phyloP scores from a whole-genome alignment of 2,113 vertebrate species.

The Taurulus bubalis region DNA sequence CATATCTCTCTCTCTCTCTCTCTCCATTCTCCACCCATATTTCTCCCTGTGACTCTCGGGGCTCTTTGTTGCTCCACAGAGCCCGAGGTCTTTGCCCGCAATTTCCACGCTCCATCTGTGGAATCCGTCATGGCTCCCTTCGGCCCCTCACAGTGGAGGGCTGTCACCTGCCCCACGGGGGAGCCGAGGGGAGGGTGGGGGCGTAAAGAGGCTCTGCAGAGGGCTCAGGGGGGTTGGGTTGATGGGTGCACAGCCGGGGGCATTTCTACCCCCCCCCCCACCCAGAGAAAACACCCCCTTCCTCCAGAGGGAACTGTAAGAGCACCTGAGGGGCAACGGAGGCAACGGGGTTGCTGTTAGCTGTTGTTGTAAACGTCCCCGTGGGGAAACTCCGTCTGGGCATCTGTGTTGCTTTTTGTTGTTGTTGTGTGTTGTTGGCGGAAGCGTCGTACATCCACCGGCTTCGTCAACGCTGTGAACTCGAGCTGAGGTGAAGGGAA shows the following conservation, averaged over 20 bases:
- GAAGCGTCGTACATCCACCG: not conserved
- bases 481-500: no score
- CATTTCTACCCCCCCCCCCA: constrained; percentile 80
- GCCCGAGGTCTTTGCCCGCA: constrained; percentile 92
- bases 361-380: constrained; percentile 73
- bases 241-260: constrained; percentile 86
- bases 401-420: constrained; percentile 61
- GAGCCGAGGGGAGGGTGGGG: constrained; percentile 75
- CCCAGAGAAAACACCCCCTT: constrained; percentile 42
- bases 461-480: not conserved
- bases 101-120: constrained; percentile 99
- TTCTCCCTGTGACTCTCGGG: constrained; percentile 71
- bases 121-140: constrained; percentile 94
- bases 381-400: constrained; percentile 64
- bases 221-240: constrained; percentile 84
- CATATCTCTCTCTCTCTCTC: constrained; percentile 82
- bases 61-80: constrained; percentile 93
- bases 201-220: constrained; percentile 84
- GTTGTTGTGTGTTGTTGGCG: constrained; percentile 42
- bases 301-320: constrained; percentile 81
- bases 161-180: constrained; percentile 98
- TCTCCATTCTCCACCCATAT: constrained; percentile 90
- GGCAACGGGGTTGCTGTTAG: constrained; percentile 56
- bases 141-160: constrained; percentile 89
- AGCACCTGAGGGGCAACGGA: constrained; percentile 87